A percentile compares a stretch with the other conserved stretches of the same genome.
phyloP scores from a whole-genome alignment of 1,140 invertebrate species.

The Bombus sylvicola region DNA sequence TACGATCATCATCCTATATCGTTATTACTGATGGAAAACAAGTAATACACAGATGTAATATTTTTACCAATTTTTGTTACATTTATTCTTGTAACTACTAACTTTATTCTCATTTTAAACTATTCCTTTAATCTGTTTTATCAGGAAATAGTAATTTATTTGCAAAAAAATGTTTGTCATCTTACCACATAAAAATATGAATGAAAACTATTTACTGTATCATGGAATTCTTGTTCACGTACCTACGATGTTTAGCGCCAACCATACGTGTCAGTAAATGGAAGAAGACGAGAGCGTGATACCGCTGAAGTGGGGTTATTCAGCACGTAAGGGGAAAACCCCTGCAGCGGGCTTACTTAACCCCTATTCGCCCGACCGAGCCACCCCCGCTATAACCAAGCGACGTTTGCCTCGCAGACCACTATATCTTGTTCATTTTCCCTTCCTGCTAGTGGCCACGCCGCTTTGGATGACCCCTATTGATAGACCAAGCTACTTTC shows the following conservation, averaged over 20 bases:
- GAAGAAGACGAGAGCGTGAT: neutral
- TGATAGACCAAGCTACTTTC: neutral
- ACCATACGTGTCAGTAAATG: conserved; percentile 2
- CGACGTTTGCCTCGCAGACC: neutral
- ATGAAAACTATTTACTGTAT: neutral
- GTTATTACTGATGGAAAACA: neutral
- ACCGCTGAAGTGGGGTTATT: neutral
- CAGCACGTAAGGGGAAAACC: neutral
- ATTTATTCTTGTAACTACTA: too few relatives aligned
- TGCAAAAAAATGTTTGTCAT: neutral
- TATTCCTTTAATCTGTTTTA: neutral
- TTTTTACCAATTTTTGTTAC: neutral
- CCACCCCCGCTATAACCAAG: neutral
- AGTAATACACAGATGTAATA: too few relatives aligned
- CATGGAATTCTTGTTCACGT: conserved; percentile 3
- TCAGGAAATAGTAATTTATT: neutral
- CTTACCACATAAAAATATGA: too few relatives aligned
- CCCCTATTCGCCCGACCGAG: neutral
- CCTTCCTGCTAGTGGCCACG: neutral
- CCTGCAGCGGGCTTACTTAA: conserved; percentile 9
- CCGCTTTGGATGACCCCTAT: neutral
- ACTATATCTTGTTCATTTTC: conserved; percentile 13
- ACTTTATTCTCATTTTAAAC: neutral
- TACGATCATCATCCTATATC: neutral
- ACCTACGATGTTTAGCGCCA: neutral